Base-by-base conservation (phyloP, 2,888 invertebrate genomes). In the Seira ritae region DNA sequence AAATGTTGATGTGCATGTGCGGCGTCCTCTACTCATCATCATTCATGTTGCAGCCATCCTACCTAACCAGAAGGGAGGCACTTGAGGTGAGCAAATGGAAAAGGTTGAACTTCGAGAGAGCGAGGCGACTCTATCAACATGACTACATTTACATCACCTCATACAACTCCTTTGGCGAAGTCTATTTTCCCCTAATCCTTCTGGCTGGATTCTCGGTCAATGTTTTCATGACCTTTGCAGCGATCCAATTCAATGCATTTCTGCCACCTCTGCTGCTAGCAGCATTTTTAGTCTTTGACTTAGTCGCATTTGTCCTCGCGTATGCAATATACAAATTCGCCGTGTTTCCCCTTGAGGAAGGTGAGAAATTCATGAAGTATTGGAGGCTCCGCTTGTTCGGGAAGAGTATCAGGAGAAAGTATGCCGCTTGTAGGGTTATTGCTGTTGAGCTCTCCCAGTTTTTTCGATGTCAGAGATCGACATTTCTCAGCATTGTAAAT, bases 211-310 rank as follows among this genome's bases (percentile, higher is more conserved):
- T 78, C 24, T 37, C 20, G 12, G 46, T 78, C 1, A 78, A 78
- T 23, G 78, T 78, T 12, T 20, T 71, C 8, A 78, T 70, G 0
- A 70, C 70, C 1, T 19, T 70, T 8, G 65, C 70, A 22, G 69
- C 70, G 12, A 78, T 78, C 0, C 62, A 78, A 37, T 78, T 42
- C 65, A 37, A 50, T 19, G 1, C 17, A 20, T 15, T 65, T 10
- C 19, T 78, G 10, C 62, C 70, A 0, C 42, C 42, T 0, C 12
- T 69, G 8, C 23, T 70, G n/a, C n/a, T 78, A 1, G 1, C 55
- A 3, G 62, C 62, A 0, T 78, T 78, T 42, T 0, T 62, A 10
- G 78, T 65, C 22, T 78, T 78, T 70, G 78, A 78, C 70, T 50
- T 12, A 3, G 67, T 65, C 6, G 12, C 22, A 0, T 12, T 22